Evolutionary conservation across 2,888 invertebrate genomes (phyloP), one percentile per base, ranked within the genome.

Genomic region (Mechanitis messenoides): DNA sequence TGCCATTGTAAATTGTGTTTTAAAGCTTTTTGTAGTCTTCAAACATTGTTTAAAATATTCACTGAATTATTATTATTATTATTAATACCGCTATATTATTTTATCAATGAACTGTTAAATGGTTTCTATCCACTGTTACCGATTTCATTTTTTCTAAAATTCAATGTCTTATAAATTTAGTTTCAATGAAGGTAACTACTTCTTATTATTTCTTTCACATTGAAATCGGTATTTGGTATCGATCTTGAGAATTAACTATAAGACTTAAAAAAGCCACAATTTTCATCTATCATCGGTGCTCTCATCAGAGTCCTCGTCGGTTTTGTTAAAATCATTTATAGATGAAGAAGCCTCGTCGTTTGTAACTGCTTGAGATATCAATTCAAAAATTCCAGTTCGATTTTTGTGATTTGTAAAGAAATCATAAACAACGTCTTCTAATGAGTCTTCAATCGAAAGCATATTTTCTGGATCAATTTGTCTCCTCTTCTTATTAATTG

Each of bases 401-500:
- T 90, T 90, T 67, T 83, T 83, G 66, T 80, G 82, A 6, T 75
- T 77, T 67, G 84, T 82, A 45, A 90, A 74, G 68, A 83, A 86
- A 63, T 86, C 83, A 65, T 81, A 85, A 62, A 88, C 81, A 58
- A 79, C 84, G 64, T 87, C 84, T 65, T 91, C 89, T 55, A 89
- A 75, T 20, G 77, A 79, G 58, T 90, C 89, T 69, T 85, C 85
- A 53, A 90, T 83, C 3, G 90, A 86, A 57, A 91, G 67, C 60
- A 90, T 73, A 64, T 89, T 85, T 71, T 85, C 88, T n/a, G 89
- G 68, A 60, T 81, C 80, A 42, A 87, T 76, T 71, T 91, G 86
- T 58, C 91, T 75, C 68, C 79, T 87, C 3, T 61, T 69, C 42
- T 84, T 76, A n/a, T 73, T 78, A 56, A 71, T 71, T 35, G 64